These are phyloP conservation scores for Ephydatia muelleri DNA, from an alignment of 37 sponge, comb jelly and placozoan genomes.

Conservation along the genomic window DNA sequence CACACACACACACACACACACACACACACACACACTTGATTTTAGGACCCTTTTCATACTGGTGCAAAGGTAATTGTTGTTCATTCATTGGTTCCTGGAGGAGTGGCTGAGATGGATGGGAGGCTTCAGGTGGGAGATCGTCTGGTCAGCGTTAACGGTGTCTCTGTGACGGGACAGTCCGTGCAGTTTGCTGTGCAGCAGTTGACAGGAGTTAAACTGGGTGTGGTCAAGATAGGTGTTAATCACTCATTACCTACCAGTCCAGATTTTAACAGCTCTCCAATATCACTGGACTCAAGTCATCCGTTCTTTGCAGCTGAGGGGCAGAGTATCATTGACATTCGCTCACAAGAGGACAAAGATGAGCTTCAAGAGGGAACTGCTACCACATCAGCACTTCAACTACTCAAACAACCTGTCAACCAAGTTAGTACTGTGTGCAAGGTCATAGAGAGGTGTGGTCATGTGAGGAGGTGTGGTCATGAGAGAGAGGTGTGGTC, in stretches of 20 bases:
- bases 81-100: conserved; percentile 59
- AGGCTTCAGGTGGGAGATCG: conserved; percentile 62
- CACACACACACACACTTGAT: neutral
- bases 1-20: conserved; percentile 5
- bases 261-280: conserved; percentile 32
- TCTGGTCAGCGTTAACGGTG: conserved; percentile 67
- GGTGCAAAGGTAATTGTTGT: conserved; percentile 64
- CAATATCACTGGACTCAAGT: neutral
- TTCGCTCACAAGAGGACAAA: neutral
- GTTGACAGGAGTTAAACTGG: conserved; percentile 27
- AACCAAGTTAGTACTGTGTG: neutral
- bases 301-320: neutral
- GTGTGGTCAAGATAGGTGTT: conserved; percentile 34
- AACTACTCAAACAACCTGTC: neutral
- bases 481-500: neutral
- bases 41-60: conserved; percentile 44
- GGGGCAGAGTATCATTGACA: neutral
- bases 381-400: neutral
- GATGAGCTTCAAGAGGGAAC: conserved; percentile 2
- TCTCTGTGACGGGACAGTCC: conserved; percentile 34
- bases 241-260: conserved; percentile 37
- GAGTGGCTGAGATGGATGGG: conserved; percentile 64
- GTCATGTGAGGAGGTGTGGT: neutral
- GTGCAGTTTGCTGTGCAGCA: conserved; percentile 60
- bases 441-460: neutral